Percentiles rank a stretch among this genome's conserved stretches.
These are phyloP conservation scores for Synanthedon andrenaeformis DNA, from an alignment of 2,888 invertebrate genomes.

Conservation along the genomic window DNA sequence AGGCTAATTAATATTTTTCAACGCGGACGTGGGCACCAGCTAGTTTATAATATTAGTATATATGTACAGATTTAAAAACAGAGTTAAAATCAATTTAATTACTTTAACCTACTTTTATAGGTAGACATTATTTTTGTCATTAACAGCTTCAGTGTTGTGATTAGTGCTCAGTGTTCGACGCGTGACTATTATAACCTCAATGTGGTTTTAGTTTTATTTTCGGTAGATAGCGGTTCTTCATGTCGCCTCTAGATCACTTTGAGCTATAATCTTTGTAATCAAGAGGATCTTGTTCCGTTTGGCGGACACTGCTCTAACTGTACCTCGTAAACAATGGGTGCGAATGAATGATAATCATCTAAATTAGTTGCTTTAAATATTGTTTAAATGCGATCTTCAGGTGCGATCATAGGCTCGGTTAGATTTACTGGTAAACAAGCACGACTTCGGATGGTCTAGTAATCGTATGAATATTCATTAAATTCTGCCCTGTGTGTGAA, in stretches of 20 bases:
- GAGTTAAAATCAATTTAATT: too few relatives aligned
- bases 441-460: neutral
- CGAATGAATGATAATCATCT: slow-evolving; percentile 24
- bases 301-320: slow-evolving; percentile 6
- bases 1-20: too few relatives aligned
- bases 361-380: slow-evolving; percentile 36
- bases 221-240: neutral
- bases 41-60: too few relatives aligned
- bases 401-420: slow-evolving; percentile 9
- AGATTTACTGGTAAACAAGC: neutral
- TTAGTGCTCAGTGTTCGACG: too few relatives aligned
- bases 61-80: too few relatives aligned
- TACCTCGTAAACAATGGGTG: slow-evolving; percentile 23
- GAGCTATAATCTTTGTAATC: neutral
- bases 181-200: too few relatives aligned
- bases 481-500: too few relatives aligned
- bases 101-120: too few relatives aligned
- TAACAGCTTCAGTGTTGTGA: too few relatives aligned
- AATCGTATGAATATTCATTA: neutral
- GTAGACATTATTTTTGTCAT: too few relatives aligned
- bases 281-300: slow-evolving; percentile 3
- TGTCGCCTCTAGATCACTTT: neutral
- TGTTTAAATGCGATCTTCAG: slow-evolving; percentile 22
- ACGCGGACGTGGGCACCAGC: too few relatives aligned
- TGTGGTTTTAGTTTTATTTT: neutral